Evolutionary conservation across 2,888 invertebrate genomes (phyloP).

Genomic region (Lissocephala sabroskyi): DNA sequence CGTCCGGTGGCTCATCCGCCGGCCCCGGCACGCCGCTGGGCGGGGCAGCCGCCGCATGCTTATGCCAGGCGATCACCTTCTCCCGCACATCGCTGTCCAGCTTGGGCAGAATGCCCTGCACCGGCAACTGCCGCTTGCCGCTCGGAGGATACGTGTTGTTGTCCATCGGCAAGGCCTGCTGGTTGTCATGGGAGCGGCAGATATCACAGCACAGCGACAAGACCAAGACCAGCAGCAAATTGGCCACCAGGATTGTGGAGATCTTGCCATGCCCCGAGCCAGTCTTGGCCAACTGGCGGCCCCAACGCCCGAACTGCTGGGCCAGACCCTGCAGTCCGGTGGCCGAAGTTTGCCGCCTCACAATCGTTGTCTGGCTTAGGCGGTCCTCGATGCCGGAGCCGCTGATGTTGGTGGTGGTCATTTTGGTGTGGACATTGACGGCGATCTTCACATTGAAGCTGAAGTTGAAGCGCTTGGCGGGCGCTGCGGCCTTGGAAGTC

Average conservation of each 20-base stretch:
- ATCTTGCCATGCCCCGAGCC: conserved; percentile 23
- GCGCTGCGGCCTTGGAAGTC: neutral
- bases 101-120: conserved; percentile 29
- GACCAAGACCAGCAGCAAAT: conserved; percentile 42
- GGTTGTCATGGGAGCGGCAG: conserved; percentile 42
- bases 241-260: conserved; percentile 44
- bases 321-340: neutral
- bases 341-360: neutral
- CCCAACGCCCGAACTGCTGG: neutral
- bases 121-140: neutral
- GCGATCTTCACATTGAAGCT: conserved; percentile 54
- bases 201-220: conserved; percentile 52
- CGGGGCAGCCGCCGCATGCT: conserved; percentile 43
- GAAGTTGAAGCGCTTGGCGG: conserved; percentile 35
- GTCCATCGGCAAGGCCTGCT: neutral
- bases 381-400: neutral
- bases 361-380: neutral
- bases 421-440: conserved; percentile 54
- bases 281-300: neutral
- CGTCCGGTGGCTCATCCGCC: conserved; percentile 36
- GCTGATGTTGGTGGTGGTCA: conserved; percentile 29
- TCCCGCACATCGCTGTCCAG: conserved; percentile 48
- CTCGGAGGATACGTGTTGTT: conserved; percentile 1
- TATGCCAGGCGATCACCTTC: conserved; percentile 50
- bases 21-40: conserved; percentile 40